Conservation (phyloP, 2,888 invertebrate genomes). For the Blastobasis lacticolella region DNA sequence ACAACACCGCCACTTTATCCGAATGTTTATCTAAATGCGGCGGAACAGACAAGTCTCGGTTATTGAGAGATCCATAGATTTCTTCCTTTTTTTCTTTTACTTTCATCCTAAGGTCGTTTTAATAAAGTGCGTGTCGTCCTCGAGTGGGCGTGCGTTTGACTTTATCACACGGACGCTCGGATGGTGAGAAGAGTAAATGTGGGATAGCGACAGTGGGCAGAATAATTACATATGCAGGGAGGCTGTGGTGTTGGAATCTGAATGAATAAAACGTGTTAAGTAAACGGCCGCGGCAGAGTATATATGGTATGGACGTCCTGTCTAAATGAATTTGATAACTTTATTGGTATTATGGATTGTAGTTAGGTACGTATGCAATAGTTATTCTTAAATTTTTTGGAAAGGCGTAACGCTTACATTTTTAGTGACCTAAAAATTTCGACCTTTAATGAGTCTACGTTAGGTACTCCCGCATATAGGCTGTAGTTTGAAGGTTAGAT, state of each 20-base stretch:
- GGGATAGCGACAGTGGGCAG: background rate
- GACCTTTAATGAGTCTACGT: too few relatives aligned
- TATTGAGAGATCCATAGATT: conserved; percentile 44
- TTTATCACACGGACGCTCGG: background rate
- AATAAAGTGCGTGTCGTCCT: conserved; percentile 14
- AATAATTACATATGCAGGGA: background rate
- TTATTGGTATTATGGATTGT: too few relatives aligned
- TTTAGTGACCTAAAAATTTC: too few relatives aligned
- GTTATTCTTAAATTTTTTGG: too few relatives aligned
- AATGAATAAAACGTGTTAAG: background rate
- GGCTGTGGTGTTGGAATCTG: background rate
- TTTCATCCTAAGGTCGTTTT: conserved; percentile 11
- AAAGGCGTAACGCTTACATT: too few relatives aligned
- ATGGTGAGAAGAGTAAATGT: conserved; percentile 3
- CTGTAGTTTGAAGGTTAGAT: too few relatives aligned
- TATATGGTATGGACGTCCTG: too few relatives aligned
- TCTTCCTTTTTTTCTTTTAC: conserved; percentile 29
- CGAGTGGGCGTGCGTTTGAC: conserved; percentile 4
- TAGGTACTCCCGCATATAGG: too few relatives aligned
- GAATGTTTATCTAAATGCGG: conserved; percentile 53
- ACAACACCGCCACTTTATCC: conserved; percentile 55
- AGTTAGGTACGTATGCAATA: too few relatives aligned
- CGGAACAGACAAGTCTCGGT: conserved; percentile 38
- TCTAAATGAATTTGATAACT: too few relatives aligned
- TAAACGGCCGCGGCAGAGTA: too few relatives aligned